Evolutionary conservation across 2,113 vertebrate genomes (phyloP).

Genomic region (Micronycteris hirsuta): DNA sequence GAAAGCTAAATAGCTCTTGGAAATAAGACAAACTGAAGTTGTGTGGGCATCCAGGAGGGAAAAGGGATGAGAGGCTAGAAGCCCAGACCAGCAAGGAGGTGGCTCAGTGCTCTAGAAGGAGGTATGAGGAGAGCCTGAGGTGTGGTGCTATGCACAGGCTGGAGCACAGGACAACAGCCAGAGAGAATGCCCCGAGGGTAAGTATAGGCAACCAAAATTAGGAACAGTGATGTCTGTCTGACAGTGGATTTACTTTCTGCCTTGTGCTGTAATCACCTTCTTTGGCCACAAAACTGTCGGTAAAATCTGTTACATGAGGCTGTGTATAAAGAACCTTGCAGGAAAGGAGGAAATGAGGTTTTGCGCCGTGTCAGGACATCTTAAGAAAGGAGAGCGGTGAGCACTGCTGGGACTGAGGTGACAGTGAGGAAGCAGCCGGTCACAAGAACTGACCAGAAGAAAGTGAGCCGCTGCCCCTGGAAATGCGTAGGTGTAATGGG

Average conservation of each 20-base stretch:
- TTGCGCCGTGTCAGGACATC: not conserved
- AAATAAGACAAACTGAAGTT: not conserved
- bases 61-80: not conserved
- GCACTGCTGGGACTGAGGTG: not conserved
- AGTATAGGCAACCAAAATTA: not conserved
- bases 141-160: not conserved
- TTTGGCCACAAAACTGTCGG: not conserved
- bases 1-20: not conserved
- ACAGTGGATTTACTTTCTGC: not conserved
- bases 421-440: not conserved
- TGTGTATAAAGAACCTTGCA: not conserved
- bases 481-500: not conserved
- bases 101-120: not conserved
- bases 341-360: not conserved
- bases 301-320: not conserved
- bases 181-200: not conserved
- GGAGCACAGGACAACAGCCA: rapidly evolving
- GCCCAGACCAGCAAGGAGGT: not conserved
- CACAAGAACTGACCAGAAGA: not conserved
- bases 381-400: not conserved
- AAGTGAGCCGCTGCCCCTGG: not conserved
- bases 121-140: not conserved
- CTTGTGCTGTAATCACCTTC: not conserved
- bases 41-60: not conserved
- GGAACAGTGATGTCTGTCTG: not conserved